Base-by-base conservation (phyloP, 2,888 invertebrate genomes). In the Melanostoma scalare region DNA sequence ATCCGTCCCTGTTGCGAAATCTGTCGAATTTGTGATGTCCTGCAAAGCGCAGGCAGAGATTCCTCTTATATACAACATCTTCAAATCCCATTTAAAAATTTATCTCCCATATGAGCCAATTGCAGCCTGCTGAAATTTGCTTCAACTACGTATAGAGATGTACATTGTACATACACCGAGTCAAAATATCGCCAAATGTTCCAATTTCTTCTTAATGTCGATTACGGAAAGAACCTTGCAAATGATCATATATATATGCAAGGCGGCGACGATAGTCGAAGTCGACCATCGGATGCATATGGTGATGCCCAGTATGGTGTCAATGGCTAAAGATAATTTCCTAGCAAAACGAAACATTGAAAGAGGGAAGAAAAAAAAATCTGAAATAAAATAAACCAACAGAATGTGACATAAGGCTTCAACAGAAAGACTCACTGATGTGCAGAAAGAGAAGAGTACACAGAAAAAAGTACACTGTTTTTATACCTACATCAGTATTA, bases 91-190 rank as follows among this genome's bases (percentile, higher is more conserved):
- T 79, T 67, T 69, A 46, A 75, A 55, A 84, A 79, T 75, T 75
- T 79, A 79, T 84, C 74, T 71, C 35, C 60, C 79, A 79, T 79
- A 79, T 79, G 84, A 67, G 50, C 84, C 79, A 79, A 79, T 79
- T 79, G 84, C 79, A 84, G 30, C 36, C 58, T 56, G 52, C 63
- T 69, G 52, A 65, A 72, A 31, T 84, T 73, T 65, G 84, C 68
- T 78, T 73, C 68, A 31, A 60, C 50, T 61, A 36, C 38, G 33
- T 61, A 10, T 20, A 20, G 20, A 20, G 20, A 20, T 20, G 20
- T 20, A 42, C 10, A 46, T 5, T 63, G 10, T 61, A 50, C 50
- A 40, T 60, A 71, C 74, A 74, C 74, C 71, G 71, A 79, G 74
- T 71, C 79, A 84, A 75, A 74, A 67, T 75, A 79, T 79, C 75